Conservation (phyloP, 1,140 invertebrate species). For the Ceratina calcarata region DNA sequence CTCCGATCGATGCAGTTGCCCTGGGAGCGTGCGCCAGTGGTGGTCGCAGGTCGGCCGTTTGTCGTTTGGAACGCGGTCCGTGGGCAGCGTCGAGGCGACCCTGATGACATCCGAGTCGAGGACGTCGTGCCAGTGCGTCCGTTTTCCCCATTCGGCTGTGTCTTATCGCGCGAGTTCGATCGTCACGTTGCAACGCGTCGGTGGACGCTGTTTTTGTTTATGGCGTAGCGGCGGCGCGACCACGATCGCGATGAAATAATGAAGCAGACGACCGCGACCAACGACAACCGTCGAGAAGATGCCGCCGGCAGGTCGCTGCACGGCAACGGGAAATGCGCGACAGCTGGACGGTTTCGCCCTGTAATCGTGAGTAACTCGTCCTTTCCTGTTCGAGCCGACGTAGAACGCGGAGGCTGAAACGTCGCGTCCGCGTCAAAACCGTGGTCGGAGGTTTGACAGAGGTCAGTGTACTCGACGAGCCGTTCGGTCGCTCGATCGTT, state of each 20-base stretch:
- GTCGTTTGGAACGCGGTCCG: constrained; percentile 61
- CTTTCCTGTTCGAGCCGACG: no score
- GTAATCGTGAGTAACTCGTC: constrained; percentile 64
- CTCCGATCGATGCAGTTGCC: constrained; percentile 67
- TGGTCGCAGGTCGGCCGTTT: background rate
- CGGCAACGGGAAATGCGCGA: constrained; percentile 30
- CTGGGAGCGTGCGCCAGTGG: constrained; percentile 61
- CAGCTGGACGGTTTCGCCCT: constrained; percentile 49
- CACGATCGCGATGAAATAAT: constrained; percentile 29
- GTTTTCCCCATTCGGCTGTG: background rate
- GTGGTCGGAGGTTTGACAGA: no score
- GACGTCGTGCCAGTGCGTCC: constrained; percentile 25
- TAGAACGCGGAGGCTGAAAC: no score
- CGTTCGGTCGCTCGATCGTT: no score
- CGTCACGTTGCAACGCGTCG: background rate
- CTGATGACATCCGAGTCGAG: constrained; percentile 46
- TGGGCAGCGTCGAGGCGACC: constrained; percentile 53
- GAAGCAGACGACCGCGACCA: constrained; percentile 30
- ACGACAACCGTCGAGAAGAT: constrained; percentile 59
- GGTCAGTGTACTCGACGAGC: no score
- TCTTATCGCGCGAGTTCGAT: constrained; percentile 2
- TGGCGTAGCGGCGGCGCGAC: background rate
- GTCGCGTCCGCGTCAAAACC: no score
- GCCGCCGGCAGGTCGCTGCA: constrained; percentile 61
- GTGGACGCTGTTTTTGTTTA: background rate